phyloP scores from a whole-genome alignment of 1,140 invertebrate species.

The Steinernema khuongi region DNA sequence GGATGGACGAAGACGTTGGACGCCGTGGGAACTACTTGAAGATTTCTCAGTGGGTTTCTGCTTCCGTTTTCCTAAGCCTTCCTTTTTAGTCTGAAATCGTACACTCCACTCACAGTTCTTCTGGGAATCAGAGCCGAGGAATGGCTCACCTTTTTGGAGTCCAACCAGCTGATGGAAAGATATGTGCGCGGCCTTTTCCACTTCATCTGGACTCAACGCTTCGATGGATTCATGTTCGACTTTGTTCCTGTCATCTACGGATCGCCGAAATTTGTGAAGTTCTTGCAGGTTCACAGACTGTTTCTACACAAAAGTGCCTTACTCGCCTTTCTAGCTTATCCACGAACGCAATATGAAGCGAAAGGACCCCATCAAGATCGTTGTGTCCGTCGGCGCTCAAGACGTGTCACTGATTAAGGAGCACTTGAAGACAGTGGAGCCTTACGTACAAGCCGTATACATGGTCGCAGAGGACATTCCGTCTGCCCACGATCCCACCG shows the following conservation, averaged over 20 bases:
- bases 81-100: neutral
- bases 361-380: neutral
- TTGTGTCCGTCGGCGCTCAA: neutral
- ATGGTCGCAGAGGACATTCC: neutral
- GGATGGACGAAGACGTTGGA: neutral
- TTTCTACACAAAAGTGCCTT: neutral
- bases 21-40: neutral
- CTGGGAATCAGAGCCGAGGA: neutral
- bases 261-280: neutral
- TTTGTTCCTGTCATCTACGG: neutral
- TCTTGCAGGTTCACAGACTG: neutral
- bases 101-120: neutral
- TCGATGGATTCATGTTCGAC: conserved; percentile 2
- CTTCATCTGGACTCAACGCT: neutral
- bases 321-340: neutral
- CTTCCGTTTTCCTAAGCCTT: neutral
- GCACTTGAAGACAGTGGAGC: neutral
- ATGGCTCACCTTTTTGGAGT: neutral
- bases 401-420: neutral
- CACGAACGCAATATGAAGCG: neutral
- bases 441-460: neutral
- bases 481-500: neutral
- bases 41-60: neutral
- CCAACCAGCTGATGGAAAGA: neutral
- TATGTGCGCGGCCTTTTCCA: neutral